Evolutionary conservation across 2,797 vertebrate species (phyloP).

Genomic region (Chiroxiphia lanceolata): DNA sequence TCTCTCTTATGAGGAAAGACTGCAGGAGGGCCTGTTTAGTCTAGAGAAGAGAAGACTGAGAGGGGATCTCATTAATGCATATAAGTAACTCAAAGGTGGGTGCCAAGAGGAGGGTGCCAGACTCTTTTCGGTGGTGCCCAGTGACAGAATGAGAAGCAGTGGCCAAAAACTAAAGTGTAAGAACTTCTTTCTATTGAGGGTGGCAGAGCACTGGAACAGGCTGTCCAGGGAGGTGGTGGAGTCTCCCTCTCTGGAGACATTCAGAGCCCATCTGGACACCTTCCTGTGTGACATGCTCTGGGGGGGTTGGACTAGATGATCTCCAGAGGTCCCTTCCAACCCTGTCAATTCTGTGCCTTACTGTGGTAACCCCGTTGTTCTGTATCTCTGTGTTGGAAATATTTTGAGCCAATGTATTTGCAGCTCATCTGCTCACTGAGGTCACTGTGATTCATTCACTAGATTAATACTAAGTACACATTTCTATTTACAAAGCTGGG

Average conservation of each 20-base stretch:
- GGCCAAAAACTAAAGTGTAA: not conserved
- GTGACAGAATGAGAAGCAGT: not conserved
- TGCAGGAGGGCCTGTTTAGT: not conserved
- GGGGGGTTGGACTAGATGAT: not conserved
- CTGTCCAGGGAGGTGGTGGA: not conserved
- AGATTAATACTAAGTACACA: not conserved
- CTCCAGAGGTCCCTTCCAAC: not conserved
- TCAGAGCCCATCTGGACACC: not conserved
- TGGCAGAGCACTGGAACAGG: not conserved
- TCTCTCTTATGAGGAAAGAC: not conserved
- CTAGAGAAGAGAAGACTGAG: not conserved
- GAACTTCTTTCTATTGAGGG: not conserved
- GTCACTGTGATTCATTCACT: not conserved
- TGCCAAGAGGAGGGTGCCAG: not conserved
- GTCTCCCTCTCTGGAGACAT: fast-evolving
- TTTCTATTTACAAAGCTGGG: not conserved
- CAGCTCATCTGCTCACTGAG: not conserved
- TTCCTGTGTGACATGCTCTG: not conserved
- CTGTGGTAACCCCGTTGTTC: not conserved
- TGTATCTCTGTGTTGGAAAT: not conserved
- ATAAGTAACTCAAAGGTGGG: not conserved
- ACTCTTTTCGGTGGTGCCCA: not conserved
- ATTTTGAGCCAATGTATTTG: not conserved
- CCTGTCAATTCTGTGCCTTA: not conserved
- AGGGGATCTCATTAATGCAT: fast-evolving